These are phyloP conservation scores for Phragmatobia fuliginosa DNA, from an alignment of 2,888 invertebrate genomes.

Conservation along the genomic window DNA sequence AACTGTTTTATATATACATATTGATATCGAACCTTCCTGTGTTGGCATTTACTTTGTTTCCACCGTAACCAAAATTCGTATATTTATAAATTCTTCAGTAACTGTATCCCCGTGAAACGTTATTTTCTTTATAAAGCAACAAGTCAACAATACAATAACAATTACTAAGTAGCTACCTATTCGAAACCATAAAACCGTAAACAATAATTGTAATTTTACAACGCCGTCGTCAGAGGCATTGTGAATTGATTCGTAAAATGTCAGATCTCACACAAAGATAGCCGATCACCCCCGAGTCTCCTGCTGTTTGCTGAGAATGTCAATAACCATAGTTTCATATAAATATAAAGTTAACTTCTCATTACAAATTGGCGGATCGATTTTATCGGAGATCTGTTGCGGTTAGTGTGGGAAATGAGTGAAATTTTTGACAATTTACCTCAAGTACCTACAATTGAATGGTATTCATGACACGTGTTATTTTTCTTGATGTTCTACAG, in stretches of 20 bases:
- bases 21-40: no score
- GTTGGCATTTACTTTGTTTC: not conserved
- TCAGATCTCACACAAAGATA: conserved; percentile 84
- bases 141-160: conserved; percentile 56
- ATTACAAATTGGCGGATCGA: conserved; percentile 74
- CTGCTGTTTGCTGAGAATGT: conserved; percentile 78
- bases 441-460: conserved; percentile 38
- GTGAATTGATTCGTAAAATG: conserved; percentile 68
- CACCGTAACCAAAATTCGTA: conserved; percentile 18
- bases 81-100: conserved; percentile 21
- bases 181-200: conserved; percentile 59
- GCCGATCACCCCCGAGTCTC: conserved; percentile 67
- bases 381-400: conserved; percentile 66
- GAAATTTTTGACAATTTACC: conserved; percentile 55
- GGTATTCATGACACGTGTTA: conserved; percentile 46
- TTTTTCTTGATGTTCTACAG: conserved; percentile 48
- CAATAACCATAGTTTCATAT: conserved; percentile 55
- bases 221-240: conserved; percentile 44
- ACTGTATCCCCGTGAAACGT: conserved; percentile 51
- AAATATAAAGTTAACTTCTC: conserved; percentile 57
- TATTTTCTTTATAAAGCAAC: conserved; percentile 28
- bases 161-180: conserved; percentile 55
- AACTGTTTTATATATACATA: no score
- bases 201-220: conserved; percentile 64
- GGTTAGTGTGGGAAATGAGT: conserved; percentile 76